phyloP scores from a whole-genome alignment of 2,113 vertebrate genomes.

The Muntiacus reevesi region DNA sequence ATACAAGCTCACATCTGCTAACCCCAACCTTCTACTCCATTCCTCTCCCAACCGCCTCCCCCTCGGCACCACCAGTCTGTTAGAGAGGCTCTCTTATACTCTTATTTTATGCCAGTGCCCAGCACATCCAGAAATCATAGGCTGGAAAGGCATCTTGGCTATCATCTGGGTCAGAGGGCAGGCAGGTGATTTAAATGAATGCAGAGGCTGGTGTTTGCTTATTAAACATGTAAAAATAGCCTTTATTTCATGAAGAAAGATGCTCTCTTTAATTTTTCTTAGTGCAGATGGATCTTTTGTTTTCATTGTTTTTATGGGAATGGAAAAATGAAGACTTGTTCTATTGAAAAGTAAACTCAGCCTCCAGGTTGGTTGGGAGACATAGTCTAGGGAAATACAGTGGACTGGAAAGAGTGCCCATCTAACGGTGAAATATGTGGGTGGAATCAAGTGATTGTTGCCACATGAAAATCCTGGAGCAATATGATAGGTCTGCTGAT shows the following conservation, averaged over 20 bases:
- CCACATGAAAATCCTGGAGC: neutral
- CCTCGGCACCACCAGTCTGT: neutral
- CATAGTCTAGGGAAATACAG: neutral
- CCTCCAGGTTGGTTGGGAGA: neutral
- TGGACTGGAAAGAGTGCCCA: neutral
- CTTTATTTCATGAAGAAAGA: neutral
- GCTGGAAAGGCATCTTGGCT: neutral
- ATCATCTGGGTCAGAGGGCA: neutral
- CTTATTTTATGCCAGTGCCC: neutral
- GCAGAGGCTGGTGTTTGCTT: neutral
- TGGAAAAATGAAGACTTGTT: neutral
- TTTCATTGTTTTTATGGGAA: neutral
- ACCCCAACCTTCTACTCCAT: neutral
- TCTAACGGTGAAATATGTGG: neutral
- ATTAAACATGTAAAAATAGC: neutral
- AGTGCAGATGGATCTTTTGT: neutral
- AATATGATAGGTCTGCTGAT: neutral
- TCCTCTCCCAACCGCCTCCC: neutral
- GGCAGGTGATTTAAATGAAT: neutral
- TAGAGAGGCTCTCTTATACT: neutral
- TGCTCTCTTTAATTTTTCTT: neutral
- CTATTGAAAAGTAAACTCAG: neutral
- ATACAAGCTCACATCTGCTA: neutral
- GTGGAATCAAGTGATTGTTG: neutral
- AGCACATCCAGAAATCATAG: neutral